A percentile compares a stretch with the other conserved stretches of the same genome.
These are phyloP conservation scores for Drosophila neotestacea DNA, from an alignment of 2,888 invertebrate genomes.

Conservation along the genomic window DNA sequence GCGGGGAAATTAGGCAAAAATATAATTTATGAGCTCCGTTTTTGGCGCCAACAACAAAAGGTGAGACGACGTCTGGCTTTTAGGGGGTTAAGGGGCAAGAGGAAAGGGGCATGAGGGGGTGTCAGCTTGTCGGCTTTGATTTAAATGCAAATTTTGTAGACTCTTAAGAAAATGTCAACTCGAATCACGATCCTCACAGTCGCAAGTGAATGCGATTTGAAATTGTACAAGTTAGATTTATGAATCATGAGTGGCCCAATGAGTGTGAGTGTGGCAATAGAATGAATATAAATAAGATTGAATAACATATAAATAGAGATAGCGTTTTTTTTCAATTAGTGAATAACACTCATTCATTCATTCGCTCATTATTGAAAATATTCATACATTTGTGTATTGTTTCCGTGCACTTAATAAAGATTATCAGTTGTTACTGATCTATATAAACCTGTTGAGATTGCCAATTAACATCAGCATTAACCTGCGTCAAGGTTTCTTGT, in stretches of 20 bases:
- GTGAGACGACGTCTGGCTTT: too few species aligned
- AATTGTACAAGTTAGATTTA: slow-evolving; percentile 21
- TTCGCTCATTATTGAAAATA: slow-evolving; percentile 19
- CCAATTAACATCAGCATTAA: slow-evolving; percentile 42
- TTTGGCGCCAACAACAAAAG: slow-evolving; percentile 42
- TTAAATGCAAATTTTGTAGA: slow-evolving; percentile 70
- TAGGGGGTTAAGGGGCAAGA: not conserved
- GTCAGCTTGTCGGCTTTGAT: slow-evolving; percentile 63
- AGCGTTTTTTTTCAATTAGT: slow-evolving; percentile 14
- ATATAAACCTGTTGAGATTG: slow-evolving; percentile 23
- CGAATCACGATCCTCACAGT: slow-evolving; percentile 49
- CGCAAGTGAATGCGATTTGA: slow-evolving; percentile 35
- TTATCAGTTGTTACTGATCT: slow-evolving; percentile 25
- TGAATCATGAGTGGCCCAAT: slow-evolving; percentile 38
- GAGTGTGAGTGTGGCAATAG: slow-evolving; percentile 8
- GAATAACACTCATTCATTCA: slow-evolving; percentile 11
- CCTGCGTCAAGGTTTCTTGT: slow-evolving; percentile 35
- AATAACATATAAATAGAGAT: slow-evolving; percentile 5
- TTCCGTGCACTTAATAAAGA: slow-evolving; percentile 13
- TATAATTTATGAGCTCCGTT: slow-evolving; percentile 67
- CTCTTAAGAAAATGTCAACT: slow-evolving; percentile 53
- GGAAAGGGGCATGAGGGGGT: slow-evolving; percentile 18
- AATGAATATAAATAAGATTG: slow-evolving; percentile 9
- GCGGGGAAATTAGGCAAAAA: slow-evolving; percentile 67
- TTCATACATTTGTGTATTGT: slow-evolving; percentile 26